Base-by-base conservation (phyloP, 1,140 invertebrate genomes). In the Calliopsis andreniformis region DNA sequence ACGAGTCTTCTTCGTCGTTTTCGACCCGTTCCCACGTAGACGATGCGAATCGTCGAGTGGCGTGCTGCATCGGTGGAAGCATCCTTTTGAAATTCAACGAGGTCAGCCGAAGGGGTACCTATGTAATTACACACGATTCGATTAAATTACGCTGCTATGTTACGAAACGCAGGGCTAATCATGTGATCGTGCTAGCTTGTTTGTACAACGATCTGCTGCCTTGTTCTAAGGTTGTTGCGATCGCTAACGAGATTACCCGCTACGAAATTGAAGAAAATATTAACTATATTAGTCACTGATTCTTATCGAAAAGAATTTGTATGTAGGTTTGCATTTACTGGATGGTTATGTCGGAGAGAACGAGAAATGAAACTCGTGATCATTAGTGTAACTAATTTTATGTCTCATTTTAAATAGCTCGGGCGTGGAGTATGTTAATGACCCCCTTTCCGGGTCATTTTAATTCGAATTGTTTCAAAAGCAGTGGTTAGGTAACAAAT, bases 141-240 rank as follows among this genome's bases (percentile, higher is more conserved):
- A 75, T 75, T 75, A 75, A 75, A 75, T 58, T 75, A 53, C 56
- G 14, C 42, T 56, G 43, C 62, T 35, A 58, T 20, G 39, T 75
- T 66, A 51, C 39, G 63, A 53, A 67, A 75, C 39, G 62, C 20
- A 18, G 20, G 23, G 53, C 16, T 28, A 56, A 56, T 28, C 62
- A 39, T 23, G 30, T 20, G 71, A 66, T 68, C 42, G 43, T 42
- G 61, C 47, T 18, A 45, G 49, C 20, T 47, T 18, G 71, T 47
- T 75, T 56, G 51, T 35, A 30, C 51, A 47, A 47, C 42, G 25
- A 56, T 55, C n/a, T 23, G 16, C 10, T 20, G 32, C 23, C 64
- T 45, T 43, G 49, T 16, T 14, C 16, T 14, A 14, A 35, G 71
- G 64, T 56, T 30, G 49, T 42, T 14, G 20, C n/a, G 20, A 56